A percentile compares a stretch with the other conserved stretches of the same genome.
phyloP scores from a whole-genome alignment of 2,888 invertebrate genomes.

The Tuta absoluta region DNA sequence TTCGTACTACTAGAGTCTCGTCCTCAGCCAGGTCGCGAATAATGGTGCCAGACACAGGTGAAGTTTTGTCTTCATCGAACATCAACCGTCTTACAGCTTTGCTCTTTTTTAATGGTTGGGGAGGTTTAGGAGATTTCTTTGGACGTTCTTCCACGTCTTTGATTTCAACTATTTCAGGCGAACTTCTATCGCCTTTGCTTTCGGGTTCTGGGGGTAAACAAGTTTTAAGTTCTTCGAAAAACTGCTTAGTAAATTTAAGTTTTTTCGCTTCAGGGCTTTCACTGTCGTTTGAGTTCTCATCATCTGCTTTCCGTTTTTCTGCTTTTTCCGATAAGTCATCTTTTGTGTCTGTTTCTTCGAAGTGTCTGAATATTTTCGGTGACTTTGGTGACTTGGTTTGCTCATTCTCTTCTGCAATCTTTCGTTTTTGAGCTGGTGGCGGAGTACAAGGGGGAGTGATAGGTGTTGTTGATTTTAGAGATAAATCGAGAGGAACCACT shows the following conservation, averaged over 20 bases:
- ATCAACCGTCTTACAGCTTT: constrained; percentile 85
- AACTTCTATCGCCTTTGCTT: constrained; percentile 67
- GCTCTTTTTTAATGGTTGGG: constrained; percentile 66
- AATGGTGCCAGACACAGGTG: constrained; percentile 97
- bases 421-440: constrained; percentile 83
- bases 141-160: constrained; percentile 74
- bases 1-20: constrained; percentile 88
- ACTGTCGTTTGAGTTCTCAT: constrained; percentile 68
- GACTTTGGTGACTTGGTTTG: constrained; percentile 55
- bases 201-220: constrained; percentile 64
- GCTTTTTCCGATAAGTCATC: constrained; percentile 52
- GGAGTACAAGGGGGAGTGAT: constrained; percentile 90
- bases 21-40: constrained; percentile 92
- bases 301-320: constrained; percentile 57
- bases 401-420: constrained; percentile 57
- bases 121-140: constrained; percentile 66
- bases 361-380: constrained; percentile 68
- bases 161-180: constrained; percentile 72
- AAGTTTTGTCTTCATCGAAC: constrained; percentile 94
- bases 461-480: constrained; percentile 85
- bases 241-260: constrained; percentile 71
- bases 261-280: constrained; percentile 74
- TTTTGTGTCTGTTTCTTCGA: constrained; percentile 64
- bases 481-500: constrained; percentile 87
- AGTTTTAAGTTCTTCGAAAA: constrained; percentile 70